These are phyloP conservation scores for Drosophila prolongata DNA, from an alignment of 2,888 invertebrate species.

Conservation along the genomic window DNA sequence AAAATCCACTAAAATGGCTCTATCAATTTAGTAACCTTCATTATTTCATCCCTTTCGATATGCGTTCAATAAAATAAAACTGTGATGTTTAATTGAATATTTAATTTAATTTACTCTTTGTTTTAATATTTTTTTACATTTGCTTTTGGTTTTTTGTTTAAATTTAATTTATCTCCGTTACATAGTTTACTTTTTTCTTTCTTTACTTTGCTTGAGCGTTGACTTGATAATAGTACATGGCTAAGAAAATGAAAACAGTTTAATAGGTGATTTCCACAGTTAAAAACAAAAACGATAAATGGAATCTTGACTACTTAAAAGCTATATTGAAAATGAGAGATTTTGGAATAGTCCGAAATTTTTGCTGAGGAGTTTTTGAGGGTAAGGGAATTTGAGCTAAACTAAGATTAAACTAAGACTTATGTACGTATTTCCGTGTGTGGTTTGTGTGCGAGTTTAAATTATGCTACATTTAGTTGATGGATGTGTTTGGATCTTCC, in stretches of 20 bases:
- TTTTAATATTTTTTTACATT: slow-evolving; percentile 64
- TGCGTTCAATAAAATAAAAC: slow-evolving; percentile 10
- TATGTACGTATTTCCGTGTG: slow-evolving; percentile 62
- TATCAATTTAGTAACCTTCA: background rate
- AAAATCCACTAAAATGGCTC: background rate
- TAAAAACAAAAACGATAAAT: slow-evolving; percentile 33
- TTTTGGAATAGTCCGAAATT: slow-evolving; percentile 47
- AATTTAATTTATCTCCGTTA: slow-evolving; percentile 34
- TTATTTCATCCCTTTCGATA: background rate
- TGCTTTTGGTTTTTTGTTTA: slow-evolving; percentile 66
- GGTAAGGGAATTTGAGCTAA: slow-evolving; percentile 67
- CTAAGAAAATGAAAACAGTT: slow-evolving; percentile 28
- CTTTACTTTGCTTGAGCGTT: slow-evolving; percentile 37
- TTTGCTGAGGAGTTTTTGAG: slow-evolving; percentile 22
- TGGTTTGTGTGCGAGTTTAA: slow-evolving; percentile 37
- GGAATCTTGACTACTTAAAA: slow-evolving; percentile 48
- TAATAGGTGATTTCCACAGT: slow-evolving; percentile 19
- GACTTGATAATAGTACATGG: slow-evolving; percentile 33
- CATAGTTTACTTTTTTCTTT: slow-evolving; percentile 33
- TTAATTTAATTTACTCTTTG: slow-evolving; percentile 64
- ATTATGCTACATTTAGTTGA: slow-evolving; percentile 56
- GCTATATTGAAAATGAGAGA: slow-evolving; percentile 19
- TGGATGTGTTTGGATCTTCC: slow-evolving; percentile 4
- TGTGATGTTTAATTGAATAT: slow-evolving; percentile 57
- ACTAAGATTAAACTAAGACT: slow-evolving; percentile 69